These are phyloP conservation scores for Otolemur crassicaudatus DNA, from an alignment of 2,797 vertebrate genomes.

Conservation along the genomic window DNA sequence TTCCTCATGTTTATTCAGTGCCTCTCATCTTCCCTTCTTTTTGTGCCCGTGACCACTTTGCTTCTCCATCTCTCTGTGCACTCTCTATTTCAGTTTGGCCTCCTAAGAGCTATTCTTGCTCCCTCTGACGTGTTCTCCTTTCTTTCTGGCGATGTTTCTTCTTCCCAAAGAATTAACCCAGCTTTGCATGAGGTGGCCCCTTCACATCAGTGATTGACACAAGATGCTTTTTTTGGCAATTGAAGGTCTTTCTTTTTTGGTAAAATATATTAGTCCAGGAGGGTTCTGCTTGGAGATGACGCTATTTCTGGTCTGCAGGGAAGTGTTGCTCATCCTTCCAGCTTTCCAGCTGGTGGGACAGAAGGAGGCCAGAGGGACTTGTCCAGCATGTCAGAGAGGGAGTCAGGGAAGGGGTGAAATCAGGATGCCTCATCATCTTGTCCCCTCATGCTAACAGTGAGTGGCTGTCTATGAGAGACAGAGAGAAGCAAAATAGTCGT, in stretches of 20 bases:
- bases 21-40: background rate
- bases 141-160: slow-evolving; percentile 38
- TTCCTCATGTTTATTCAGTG: background rate
- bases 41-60: background rate
- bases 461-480: background rate
- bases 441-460: background rate
- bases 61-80: background rate
- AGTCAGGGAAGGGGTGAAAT: background rate
- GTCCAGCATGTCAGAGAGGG: background rate
- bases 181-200: background rate
- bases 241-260: slow-evolving; percentile 28
- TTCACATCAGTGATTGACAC: slow-evolving; percentile 60
- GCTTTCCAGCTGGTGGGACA: background rate
- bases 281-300: background rate
- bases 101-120: background rate
- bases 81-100: background rate
- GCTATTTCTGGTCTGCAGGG: slow-evolving; percentile 32
- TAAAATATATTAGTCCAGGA: background rate
- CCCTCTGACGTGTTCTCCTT: slow-evolving; percentile 20
- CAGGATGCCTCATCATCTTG: background rate
- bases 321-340: background rate
- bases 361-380: background rate
- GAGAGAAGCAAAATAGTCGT: background rate
- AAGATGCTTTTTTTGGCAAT: slow-evolving; percentile 65
- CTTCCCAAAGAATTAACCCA: slow-evolving; percentile 32